Evolutionary conservation across 2,888 invertebrate genomes (phyloP).

Genomic region (Pachydiplax longipennis): DNA sequence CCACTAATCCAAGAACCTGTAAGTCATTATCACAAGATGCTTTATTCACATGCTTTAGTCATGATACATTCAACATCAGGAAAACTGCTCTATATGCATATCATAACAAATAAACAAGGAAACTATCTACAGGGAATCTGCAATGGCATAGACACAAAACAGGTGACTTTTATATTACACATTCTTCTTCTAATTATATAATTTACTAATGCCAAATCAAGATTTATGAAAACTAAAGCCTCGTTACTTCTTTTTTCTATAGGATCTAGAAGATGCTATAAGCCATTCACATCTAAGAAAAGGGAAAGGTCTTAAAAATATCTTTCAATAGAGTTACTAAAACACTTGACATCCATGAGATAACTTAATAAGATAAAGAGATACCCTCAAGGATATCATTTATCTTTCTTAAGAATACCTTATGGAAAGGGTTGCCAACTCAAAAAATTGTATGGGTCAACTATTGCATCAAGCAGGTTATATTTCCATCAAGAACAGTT

Average conservation of each 20-base stretch:
- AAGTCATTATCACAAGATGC: not conserved
- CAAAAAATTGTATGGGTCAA: not conserved
- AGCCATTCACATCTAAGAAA: not conserved
- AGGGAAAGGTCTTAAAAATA: not conserved
- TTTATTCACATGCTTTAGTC: constrained; percentile 13
- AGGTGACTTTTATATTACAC: not conserved
- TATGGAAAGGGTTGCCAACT: constrained; percentile 26
- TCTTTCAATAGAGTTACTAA: not conserved
- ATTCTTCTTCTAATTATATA: not conserved
- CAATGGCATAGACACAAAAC: not conserved
- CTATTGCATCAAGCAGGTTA: not conserved
- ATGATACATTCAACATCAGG: not conserved
- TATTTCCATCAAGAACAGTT: no score
- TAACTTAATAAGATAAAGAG: not conserved
- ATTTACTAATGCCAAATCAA: not conserved
- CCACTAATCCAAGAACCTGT: not conserved
- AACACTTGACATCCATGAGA: constrained; percentile 2
- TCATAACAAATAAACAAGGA: not conserved
- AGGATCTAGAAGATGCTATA: not conserved
- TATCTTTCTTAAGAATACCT: not conserved
- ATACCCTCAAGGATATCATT: not conserved
- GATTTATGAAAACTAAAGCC: not conserved
- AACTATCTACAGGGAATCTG: not conserved
- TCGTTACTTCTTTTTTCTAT: not conserved
- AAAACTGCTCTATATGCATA: not conserved